Base-by-base conservation (phyloP, 2,888 invertebrate species). In the Drosophila diplacantha region DNA sequence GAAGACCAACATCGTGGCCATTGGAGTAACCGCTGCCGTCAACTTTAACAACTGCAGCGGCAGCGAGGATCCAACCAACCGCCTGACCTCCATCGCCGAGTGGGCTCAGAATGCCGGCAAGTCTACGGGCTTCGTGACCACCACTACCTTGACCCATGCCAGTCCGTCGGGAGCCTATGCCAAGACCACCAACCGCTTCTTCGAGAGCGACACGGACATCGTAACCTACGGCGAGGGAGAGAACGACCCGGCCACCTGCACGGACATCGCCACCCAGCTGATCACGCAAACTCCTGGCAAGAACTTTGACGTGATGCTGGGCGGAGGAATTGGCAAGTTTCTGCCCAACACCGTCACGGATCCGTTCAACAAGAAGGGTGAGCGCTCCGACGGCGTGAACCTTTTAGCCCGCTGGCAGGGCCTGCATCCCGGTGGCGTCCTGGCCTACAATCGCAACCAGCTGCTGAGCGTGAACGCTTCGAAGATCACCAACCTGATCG, bases 61-160 rank as follows among this genome's bases (percentile, higher is more conserved):
- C 0, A 92, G 91, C 79, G 88, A 88, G 41, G 89, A 91, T 49
- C 87, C 87, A 0, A 78, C 86, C 0, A 91, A 92, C 61, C 91
- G 91, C 0, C 91, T 93, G 0, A 88, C 90, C 20, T 93, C 93
- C 0, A 90, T 95, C 11, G 90, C 93, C 24, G 90, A 91, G 71
- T 93, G 93, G 92, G 93, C 94, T 0, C 93, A 94, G 85, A 88
- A 87, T 22, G 90, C 90, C 3, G 91, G 91, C 0, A 93, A 92
- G 76, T 88, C 89, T 14, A 91, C 91, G 9, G 93, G 93, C 5
- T 85, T 93, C 7, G 93, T 95, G 2, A 95, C 95, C 0, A 94
- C 93, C 0, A 93, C 94, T 0, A 88, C 94, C 20, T 91, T 95
- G 5, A 95, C 95, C 0, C 94, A 95, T 81, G 95, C 94, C 0